Evolutionary conservation across 2,113 vertebrate genomes (phyloP).

Genomic region (Lophura nycthemera): DNA sequence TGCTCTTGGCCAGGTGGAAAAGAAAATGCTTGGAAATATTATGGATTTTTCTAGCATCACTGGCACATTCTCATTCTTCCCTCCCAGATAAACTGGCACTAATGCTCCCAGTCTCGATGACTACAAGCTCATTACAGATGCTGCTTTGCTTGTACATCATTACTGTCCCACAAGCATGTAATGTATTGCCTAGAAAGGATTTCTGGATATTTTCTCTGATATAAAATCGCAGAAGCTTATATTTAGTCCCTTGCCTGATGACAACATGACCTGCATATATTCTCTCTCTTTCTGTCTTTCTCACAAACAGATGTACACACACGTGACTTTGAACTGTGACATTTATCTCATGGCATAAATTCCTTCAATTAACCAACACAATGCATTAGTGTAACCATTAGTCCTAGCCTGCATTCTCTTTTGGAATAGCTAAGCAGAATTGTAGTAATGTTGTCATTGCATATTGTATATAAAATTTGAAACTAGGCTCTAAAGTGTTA

Average conservation of each 20-base stretch:
- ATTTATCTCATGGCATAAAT: constrained; percentile 31
- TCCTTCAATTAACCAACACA: constrained; percentile 39
- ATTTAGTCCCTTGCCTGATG: not conserved
- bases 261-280: constrained; percentile 13
- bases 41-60: not conserved
- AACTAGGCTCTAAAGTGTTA: not conserved
- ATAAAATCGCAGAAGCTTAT: constrained; percentile 33
- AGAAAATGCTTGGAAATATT: not conserved
- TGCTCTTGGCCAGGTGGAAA: not conserved
- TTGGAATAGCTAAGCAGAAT: constrained; percentile 13
- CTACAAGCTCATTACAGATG: constrained; percentile 31
- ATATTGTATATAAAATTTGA: not conserved
- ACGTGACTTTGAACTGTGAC: constrained; percentile 37
- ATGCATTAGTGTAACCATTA: constrained; percentile 46
- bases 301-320: not conserved
- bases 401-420: not conserved
- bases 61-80: not conserved
- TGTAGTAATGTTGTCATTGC: not conserved
- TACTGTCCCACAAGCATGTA: constrained; percentile 13
- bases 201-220: constrained; percentile 62
- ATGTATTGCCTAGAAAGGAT: constrained; percentile 52
- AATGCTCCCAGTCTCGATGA: not conserved
- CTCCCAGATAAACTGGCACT: constrained; percentile 31
- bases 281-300: not conserved
- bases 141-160: constrained; percentile 29